Evolutionary conservation across 2,888 invertebrate genomes (phyloP), one percentile per base, ranked within the genome.

Genomic region (Xestia sexstrigata): DNA sequence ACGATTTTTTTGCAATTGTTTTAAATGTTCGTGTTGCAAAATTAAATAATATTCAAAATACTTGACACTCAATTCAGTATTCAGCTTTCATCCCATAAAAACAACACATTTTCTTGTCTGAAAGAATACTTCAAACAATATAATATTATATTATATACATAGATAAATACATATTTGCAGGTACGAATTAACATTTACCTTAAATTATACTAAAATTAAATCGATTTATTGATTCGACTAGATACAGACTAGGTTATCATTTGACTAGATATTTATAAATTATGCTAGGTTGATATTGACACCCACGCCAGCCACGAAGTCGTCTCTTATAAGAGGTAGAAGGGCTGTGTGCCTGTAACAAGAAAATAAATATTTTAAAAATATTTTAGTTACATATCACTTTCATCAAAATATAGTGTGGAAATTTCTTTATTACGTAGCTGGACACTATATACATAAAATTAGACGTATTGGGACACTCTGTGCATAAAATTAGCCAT

Each of bases 261-360:
- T 91, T 88, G 85, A 89, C 88, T 91, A 90, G 79, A 85, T 81
- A 85, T 71, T 74, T 79, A 69, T 76, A 83, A 93, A 93, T 95
- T 96, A 97, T 88, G 97, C 97, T 95, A 97, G 90, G 89, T 97
- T 97, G 92, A 97, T 97, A 92, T 97, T 96, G 70, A 97, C 95
- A n/a, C 97, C 97, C 62, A 97, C 97, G 78, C 97, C 97, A 70
- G 97, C 96, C 86, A 97, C 97, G 92, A 97, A 97, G 88, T 98
- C 98, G 89, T 98, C 97, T 86, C 97, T 95, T 92, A 98, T 97
- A 88, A 98, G 96, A 83, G 98, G 97, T 90, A 98, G 97, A 87
- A 98, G 95, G 90, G 97, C 95, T 88, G 97, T 94, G 93, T 97
- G 97, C 93, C 97, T 97, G 97, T 39, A 97, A 97, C 92, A 94